phyloP scores from a whole-genome alignment of 2,888 invertebrate genomes.

The Cerceris ruficornis region DNA sequence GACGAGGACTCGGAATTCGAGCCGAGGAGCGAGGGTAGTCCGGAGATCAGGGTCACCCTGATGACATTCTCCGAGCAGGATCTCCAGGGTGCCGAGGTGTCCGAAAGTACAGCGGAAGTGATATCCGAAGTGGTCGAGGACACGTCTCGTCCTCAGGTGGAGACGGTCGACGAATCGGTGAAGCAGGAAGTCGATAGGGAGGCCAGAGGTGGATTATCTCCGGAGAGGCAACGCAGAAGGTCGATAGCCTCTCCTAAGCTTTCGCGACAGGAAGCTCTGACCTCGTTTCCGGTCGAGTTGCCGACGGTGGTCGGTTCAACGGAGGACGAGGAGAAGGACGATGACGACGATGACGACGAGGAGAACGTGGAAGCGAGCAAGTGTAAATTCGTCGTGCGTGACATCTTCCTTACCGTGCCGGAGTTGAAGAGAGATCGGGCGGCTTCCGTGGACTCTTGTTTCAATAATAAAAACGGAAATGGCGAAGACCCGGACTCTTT shows the following conservation, averaged over 20 bases:
- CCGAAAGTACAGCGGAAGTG: not conserved
- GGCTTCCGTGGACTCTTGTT: slow-evolving; percentile 94
- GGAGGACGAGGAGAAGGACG: slow-evolving; percentile 65
- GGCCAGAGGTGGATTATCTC: slow-evolving; percentile 50
- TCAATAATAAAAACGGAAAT: slow-evolving; percentile 87
- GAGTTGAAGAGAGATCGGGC: slow-evolving; percentile 92
- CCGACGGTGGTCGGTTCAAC: slow-evolving; percentile 59
- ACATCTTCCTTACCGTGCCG: slow-evolving; percentile 91
- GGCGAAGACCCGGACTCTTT: slow-evolving; percentile 88
- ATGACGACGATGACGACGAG: slow-evolving; percentile 64
- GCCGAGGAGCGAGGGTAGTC: slow-evolving; percentile 70
- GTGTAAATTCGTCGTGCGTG: slow-evolving; percentile 84
- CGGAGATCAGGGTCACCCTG: slow-evolving; percentile 75
- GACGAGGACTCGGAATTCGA: slow-evolving; percentile 62
- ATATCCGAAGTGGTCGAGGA: not conserved
- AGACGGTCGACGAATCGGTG: slow-evolving; percentile 37
- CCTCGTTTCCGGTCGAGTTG: slow-evolving; percentile 82
- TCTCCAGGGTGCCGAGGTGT: not conserved
- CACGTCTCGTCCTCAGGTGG: not conserved
- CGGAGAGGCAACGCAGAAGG: slow-evolving; percentile 85
- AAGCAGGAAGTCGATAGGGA: slow-evolving; percentile 71
- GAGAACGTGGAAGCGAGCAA: slow-evolving; percentile 51
- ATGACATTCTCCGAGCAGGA: slow-evolving; percentile 58
- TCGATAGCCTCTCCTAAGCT: slow-evolving; percentile 85
- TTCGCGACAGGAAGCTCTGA: slow-evolving; percentile 90